A percentile compares a stretch with the other conserved stretches of the same genome.
These are phyloP conservation scores for Formicarius rufipectus DNA, from an alignment of 2,113 vertebrate species.

Conservation along the genomic window DNA sequence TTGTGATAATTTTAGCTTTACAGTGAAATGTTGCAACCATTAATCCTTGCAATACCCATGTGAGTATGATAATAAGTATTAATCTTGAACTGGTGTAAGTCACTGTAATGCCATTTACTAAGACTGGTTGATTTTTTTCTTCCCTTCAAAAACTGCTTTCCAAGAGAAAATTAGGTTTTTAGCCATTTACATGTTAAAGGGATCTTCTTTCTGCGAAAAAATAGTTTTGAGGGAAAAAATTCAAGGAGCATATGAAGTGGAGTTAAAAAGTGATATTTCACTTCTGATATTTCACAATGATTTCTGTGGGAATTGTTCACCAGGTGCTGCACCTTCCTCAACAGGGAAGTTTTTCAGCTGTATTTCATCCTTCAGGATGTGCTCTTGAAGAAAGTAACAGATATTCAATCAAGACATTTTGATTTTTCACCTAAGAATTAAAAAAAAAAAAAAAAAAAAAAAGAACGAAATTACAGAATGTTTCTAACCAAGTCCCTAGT, in stretches of 20 bases:
- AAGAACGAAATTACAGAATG: neutral
- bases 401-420: neutral
- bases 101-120: neutral
- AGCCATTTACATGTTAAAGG: neutral
- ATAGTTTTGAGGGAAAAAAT: neutral
- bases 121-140: neutral
- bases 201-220: neutral
- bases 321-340: neutral
- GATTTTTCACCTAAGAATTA: neutral
- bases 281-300: neutral
- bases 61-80: neutral
- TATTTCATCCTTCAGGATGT: neutral
- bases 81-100: neutral
- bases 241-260: neutral
- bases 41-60: neutral
- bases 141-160: neutral
- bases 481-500: neutral
- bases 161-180: neutral
- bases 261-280: neutral
- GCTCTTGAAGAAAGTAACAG: neutral
- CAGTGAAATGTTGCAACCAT: neutral
- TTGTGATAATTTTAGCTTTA: neutral
- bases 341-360: neutral
- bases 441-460: neutral
- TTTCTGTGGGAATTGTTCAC: neutral